Conservation (phyloP, 2,113 vertebrate genomes). For the Psilopsiagon aymara region DNA sequence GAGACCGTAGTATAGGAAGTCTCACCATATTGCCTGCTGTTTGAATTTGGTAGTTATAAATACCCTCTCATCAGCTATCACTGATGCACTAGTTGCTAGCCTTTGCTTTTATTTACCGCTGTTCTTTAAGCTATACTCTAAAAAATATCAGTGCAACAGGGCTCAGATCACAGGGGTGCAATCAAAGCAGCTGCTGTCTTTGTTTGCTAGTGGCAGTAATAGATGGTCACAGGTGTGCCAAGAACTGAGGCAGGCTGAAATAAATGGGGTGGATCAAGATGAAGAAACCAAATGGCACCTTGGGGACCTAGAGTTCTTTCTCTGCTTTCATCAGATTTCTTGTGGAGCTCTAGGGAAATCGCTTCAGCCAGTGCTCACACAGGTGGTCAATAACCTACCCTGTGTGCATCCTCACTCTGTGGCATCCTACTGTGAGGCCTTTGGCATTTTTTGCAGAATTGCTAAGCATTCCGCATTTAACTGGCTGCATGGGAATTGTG, state of each 20-base stretch:
- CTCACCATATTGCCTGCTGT: neutral
- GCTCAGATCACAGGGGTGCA: neutral
- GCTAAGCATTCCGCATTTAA: neutral
- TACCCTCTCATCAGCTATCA: neutral
- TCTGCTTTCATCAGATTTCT: neutral
- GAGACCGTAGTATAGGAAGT: neutral
- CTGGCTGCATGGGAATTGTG: neutral
- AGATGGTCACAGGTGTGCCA: neutral
- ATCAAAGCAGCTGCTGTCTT: neutral
- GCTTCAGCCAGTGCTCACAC: neutral
- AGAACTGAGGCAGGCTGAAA: neutral
- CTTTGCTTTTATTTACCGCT: neutral
- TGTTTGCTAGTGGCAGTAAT: neutral
- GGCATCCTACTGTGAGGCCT: neutral
- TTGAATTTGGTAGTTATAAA: neutral
- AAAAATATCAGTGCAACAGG: neutral
- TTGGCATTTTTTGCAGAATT: neutral
- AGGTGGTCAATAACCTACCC: neutral
- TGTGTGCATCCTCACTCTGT: neutral
- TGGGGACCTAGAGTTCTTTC: neutral
- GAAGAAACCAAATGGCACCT: neutral
- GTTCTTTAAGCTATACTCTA: neutral
- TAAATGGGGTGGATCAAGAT: neutral
- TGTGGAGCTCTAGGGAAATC: neutral
- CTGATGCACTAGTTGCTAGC: neutral